Base-by-base conservation (phyloP, 2,113 vertebrate species). In the Eptatretus burgeri region DNA sequence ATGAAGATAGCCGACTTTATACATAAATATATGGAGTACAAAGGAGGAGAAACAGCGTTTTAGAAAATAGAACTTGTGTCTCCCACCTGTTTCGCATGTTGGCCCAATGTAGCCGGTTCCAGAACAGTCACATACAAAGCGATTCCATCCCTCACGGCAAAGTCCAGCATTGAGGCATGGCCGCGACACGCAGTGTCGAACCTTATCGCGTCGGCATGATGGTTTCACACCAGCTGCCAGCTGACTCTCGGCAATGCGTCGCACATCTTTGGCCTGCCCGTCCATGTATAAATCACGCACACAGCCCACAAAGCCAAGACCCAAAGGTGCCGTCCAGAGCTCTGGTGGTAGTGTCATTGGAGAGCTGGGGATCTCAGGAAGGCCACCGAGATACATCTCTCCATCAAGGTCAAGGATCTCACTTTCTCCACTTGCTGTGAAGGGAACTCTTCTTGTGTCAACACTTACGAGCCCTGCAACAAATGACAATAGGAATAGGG, bases 71-170 rank as follows among this genome's bases (percentile, higher is more conserved):
- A 41, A 41, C 27, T 41, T 66, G 63, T 60, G 17, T 8, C 14
- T 62, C 82, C 74, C 70, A 85, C 84, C 83, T 66, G 77, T 79
- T 70, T 85, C 81, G 52, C 84, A 87, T 73, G 73, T 80, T 66
- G 74, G 73, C 13, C 84, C 85, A 63, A 83, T 73, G 72, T 77
- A 88, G 68, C 84, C 85, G 1, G 82, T 88, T 41, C 78, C 79
- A 1, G 78, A 70, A 71, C 85, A 93, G 73, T 89, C 81, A 20
- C 85, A 89, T 65, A 89, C 69, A 63, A 84, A 83, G 13, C 85
- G 80, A 75, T 89, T 93, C 85, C 85, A 93, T 65, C 85, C 85
- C 66, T 93, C 85, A 1, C 75, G 74, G 71, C 85, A 93, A 62
- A 77, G 65, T 2, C 80, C 82, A 0, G 80, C 78, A 2, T 85